A percentile compares a stretch with the other conserved stretches of the same genome.
Conservation (phyloP, 2,797 vertebrate genomes). For the Phrynocephalus guinanensis region DNA sequence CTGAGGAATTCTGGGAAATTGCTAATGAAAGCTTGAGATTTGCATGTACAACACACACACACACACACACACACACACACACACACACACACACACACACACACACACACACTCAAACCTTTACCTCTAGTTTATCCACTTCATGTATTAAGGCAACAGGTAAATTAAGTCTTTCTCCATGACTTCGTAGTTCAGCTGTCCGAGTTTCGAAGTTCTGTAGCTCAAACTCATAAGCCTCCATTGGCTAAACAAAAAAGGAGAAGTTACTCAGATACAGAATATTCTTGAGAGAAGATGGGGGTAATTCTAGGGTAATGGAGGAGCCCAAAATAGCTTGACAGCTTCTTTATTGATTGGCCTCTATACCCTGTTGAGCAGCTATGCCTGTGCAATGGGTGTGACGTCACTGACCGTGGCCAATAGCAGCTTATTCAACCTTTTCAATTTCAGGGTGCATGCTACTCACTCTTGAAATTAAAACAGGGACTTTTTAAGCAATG, state of each 20-base stretch:
- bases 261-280: conserved; percentile 5
- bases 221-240: conserved; percentile 63
- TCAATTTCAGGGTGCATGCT: too few species aligned
- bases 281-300: not conserved
- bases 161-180: conserved; percentile 73
- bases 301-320: not conserved
- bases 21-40: too few species aligned
- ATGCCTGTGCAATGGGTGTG: not conserved
- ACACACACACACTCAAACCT: not conserved
- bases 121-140: conserved; percentile 84
- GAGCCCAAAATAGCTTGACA: not conserved
- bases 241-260: conserved; percentile 66
- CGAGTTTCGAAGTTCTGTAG: conserved; percentile 79
- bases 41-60: too few species aligned
- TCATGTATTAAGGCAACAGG: conserved; percentile 77
- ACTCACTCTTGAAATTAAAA: too few species aligned
- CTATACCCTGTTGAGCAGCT: too few species aligned
- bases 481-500: too few species aligned
- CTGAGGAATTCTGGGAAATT: not conserved
- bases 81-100: too few species aligned
- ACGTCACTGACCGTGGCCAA: too few species aligned
- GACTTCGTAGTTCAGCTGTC: conserved; percentile 78
- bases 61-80: too few species aligned
- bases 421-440: too few species aligned
- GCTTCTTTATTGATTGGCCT: not conserved